phyloP scores from a whole-genome alignment of 1,140 invertebrate species.

The Plectrocnemia conspersa region DNA sequence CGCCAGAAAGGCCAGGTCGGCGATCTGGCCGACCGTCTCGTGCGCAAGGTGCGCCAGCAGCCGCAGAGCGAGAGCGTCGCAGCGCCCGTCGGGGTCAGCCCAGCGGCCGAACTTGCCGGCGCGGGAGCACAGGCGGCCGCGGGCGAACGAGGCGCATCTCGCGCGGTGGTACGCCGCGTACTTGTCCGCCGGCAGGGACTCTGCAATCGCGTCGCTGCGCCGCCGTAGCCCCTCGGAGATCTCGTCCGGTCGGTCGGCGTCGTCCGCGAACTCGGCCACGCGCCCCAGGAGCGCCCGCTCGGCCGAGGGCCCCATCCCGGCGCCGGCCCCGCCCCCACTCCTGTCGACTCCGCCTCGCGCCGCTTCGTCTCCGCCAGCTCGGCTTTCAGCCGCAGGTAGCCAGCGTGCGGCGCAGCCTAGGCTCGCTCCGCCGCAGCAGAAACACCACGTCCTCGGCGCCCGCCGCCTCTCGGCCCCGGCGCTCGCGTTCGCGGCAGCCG shows the following conservation, averaged over 20 bases:
- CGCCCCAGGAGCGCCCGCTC: too few relatives aligned
- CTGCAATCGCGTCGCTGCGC: not conserved
- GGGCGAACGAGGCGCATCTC: conserved; percentile 48
- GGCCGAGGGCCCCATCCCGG: too few relatives aligned
- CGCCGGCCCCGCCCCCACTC: too few relatives aligned
- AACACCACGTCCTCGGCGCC: conserved; percentile 55
- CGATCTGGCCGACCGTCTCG: conserved; percentile 63
- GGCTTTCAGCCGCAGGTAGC: too few relatives aligned
- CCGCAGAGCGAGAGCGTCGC: conserved; percentile 45
- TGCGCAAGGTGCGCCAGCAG: conserved; percentile 62
- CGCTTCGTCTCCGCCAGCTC: too few relatives aligned
- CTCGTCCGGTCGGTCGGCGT: too few relatives aligned
- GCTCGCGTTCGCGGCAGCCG: conserved; percentile 50
- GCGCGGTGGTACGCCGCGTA: conserved; percentile 51
- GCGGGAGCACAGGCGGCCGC: too few relatives aligned
- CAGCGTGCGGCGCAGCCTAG: conserved; percentile 43
- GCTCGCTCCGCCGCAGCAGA: conserved; percentile 54
- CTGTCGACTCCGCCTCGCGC: too few relatives aligned
- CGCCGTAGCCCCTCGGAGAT: too few relatives aligned
- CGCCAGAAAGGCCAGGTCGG: conserved; percentile 61
- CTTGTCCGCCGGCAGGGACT: conserved; percentile 32
- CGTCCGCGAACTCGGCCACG: too few relatives aligned
- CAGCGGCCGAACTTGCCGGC: too few relatives aligned
- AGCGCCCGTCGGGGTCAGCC: not conserved
- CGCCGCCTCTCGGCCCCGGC: conserved; percentile 42